Base-by-base conservation (phyloP, 1,140 invertebrate species). In the Ooceraea biroi region DNA sequence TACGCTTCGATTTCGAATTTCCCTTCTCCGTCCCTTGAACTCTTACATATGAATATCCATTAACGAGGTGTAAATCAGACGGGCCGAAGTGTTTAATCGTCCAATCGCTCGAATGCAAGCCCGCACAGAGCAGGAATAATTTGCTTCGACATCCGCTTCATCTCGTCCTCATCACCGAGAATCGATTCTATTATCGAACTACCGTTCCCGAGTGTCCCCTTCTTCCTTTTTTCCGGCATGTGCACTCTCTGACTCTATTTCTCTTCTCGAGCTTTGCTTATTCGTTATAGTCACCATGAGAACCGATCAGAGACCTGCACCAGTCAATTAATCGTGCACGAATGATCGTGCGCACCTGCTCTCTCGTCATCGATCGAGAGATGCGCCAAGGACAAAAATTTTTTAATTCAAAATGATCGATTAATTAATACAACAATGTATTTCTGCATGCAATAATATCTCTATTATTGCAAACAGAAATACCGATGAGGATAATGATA, bases 41-140 rank as follows among this genome's bases (percentile, higher is more conserved):
- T 55, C 80, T 63, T 60, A 36, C 7, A 57, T 84, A 89, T 85
- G 89, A 91, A 89, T 91, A 88, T 90, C 87, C 89, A 91, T 89
- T 90, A 90, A 88, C 66, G 73, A 65, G 71, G 52, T 66, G 84
- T 85, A 89, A 91, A 90, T 89, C 84, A 91, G 73, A 19, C 68
- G 30, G 46, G 25, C 52, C 46, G 86, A 88, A 85, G 86, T 83
- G 83, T 89, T 91, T 90, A 91, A 91, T 87, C 89, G 86, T 57
- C 52, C 66, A 50, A 83, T 19, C 78, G 73, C 71, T n/a, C n/a
- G n/a, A n/a, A n/a, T n/a, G 68, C 61, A 60, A 78, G 52, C 19
- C 41, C 17, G 27, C 61, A 77, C 22, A 41, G 44, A 73, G 46
- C 14, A 63, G 12, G 60, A 83, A 77, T 88, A 83, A 88, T 90